Evolutionary conservation across 2,797 vertebrate genomes (phyloP).

Genomic region (Setipinna tenuifilis): DNA sequence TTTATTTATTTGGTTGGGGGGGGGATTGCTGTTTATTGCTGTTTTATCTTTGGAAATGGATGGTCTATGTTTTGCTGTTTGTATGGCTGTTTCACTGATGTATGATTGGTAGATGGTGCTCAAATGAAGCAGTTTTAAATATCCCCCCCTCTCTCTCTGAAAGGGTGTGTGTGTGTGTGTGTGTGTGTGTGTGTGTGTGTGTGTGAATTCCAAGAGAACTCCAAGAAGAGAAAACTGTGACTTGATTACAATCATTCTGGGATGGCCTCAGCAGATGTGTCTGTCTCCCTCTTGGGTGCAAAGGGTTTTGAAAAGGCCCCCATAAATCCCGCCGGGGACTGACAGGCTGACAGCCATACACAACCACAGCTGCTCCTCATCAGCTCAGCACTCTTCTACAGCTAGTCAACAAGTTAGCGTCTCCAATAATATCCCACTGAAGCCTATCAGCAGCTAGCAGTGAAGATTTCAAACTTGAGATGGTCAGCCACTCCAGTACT

Average conservation of each 20-base stretch:
- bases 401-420: not conserved
- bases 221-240: not conserved
- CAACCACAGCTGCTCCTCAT: slow-evolving; percentile 49
- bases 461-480: not conserved
- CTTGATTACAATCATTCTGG: slow-evolving; percentile 9
- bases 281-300: not conserved
- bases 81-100: no score
- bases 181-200: slow-evolving; percentile 1
- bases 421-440: not conserved
- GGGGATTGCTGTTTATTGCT: no score
- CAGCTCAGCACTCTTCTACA: not conserved
- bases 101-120: no score
- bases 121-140: no score
- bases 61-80: no score
- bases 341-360: slow-evolving; percentile 55
- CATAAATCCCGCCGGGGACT: slow-evolving; percentile 50
- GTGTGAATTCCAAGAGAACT: not conserved
- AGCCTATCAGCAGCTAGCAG: not conserved
- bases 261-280: not conserved
- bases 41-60: no score
- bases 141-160: no score
- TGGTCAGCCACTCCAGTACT: no score
- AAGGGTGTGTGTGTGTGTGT: not conserved
- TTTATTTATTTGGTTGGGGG: no score
- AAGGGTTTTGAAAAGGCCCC: slow-evolving; percentile 13